Base-by-base conservation (phyloP, 2,113 vertebrate genomes). In the Asarcornis scutulata region DNA sequence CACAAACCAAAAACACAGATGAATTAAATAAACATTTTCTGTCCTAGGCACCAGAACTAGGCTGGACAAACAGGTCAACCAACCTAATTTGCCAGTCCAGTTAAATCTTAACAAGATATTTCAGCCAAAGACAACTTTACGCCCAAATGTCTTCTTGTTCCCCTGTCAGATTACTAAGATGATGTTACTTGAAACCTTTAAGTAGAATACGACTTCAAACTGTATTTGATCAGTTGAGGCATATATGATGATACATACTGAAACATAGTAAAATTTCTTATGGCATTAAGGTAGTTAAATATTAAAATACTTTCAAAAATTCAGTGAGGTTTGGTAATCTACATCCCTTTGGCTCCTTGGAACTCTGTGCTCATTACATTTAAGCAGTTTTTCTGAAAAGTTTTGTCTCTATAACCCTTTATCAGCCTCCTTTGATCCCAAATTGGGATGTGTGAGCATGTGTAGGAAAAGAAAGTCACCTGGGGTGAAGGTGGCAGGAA, bases 271-370 rank as follows among this genome's bases (percentile, higher is more conserved):
- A 76, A 27, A 32, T 63, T 87, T 92, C 31, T 25, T 42, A 48
- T 0, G 1, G 11, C 1, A 0, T 7, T 58, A 27, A 84, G 9
- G 48, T 29, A 53, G 34, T 53, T 22, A 2, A 8, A 40, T 26
- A 26, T 27, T n/a, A 34, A 94, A 78, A 90, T 4, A 22, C 14
- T 55, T 13, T 1, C 31, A 84, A 88, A 56, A 52, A 52, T 26
- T 40, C 52, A 77, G 15, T 18, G 2, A 69, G 13, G 5, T 66
- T 77, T 88, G 7, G 9, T 68, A 11, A 66, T 17, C 23, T 42
- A 12, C 1, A 7, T 62, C 13, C 9, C 8, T 58, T 50, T 25
- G 15, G 16, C 2, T 38, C 13, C 26, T 81, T 71, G 50, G 27
- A 88, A 34, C 11, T 82, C 36, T 42, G 60, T 7, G 1, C 6